Conservation (phyloP, 2,888 invertebrate species). For the Parnassius glacialis region DNA sequence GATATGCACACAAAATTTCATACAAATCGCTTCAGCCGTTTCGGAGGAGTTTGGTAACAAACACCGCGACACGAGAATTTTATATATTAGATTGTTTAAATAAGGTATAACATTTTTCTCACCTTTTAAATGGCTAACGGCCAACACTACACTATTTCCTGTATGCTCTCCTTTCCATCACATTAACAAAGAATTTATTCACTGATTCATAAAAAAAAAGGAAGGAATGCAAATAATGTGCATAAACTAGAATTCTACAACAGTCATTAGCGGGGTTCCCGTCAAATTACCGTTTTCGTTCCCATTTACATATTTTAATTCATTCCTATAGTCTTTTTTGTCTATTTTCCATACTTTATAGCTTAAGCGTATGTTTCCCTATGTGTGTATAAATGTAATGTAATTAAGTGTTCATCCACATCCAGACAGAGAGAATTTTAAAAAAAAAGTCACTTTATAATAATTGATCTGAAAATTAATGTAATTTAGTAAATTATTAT, state of each 20-base stretch:
- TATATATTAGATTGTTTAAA: too few relatives aligned
- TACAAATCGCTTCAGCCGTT: too few relatives aligned
- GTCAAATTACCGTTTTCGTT: constrained; percentile 15
- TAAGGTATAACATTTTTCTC: constrained; percentile 12
- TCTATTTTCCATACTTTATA: neutral
- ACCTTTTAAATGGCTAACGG: constrained; percentile 1
- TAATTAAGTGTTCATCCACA: too few relatives aligned
- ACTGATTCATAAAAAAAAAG: constrained; percentile 18
- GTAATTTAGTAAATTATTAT: neutral
- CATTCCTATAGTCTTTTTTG: too few relatives aligned
- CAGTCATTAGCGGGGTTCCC: constrained; percentile 13
- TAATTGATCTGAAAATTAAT: neutral
- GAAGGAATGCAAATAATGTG: constrained; percentile 23
- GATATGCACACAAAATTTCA: too few relatives aligned
- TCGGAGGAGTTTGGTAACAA: too few relatives aligned
- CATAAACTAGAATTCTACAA: constrained; percentile 16
- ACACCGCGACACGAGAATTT: too few relatives aligned
- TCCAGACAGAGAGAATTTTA: too few relatives aligned
- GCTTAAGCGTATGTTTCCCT: neutral
- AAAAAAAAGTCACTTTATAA: too few relatives aligned
- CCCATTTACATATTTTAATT: constrained; percentile 1
- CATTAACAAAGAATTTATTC: constrained; percentile 14
- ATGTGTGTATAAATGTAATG: too few relatives aligned
- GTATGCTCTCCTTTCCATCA: constrained; percentile 19
- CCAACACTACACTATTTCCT: constrained; percentile 10